phyloP scores from a whole-genome alignment of 1,140 invertebrate species.

The Pteromalus puparum region DNA sequence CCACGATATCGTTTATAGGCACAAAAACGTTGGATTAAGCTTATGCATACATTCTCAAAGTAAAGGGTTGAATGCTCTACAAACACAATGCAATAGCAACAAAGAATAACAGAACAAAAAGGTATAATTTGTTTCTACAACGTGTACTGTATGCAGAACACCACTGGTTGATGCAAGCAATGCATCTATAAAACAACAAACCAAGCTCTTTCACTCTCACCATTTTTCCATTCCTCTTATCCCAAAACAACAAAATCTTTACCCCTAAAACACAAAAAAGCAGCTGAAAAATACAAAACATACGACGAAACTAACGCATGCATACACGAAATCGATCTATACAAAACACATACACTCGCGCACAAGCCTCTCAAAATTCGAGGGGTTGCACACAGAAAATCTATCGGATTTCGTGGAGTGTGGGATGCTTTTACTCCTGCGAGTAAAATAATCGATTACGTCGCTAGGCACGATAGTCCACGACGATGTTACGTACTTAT shows the following conservation, averaged over 20 bases:
- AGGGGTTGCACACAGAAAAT: not conserved
- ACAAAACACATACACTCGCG: not conserved
- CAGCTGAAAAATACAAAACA: not conserved
- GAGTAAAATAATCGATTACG: constrained; percentile 28
- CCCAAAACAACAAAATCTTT: not conserved
- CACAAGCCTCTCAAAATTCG: constrained; percentile 11
- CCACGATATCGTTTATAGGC: no score
- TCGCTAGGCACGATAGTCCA: not conserved
- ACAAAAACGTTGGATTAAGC: no score
- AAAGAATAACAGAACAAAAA: not conserved
- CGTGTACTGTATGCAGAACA: no score
- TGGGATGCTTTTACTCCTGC: constrained; percentile 4
- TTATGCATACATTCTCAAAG: no score
- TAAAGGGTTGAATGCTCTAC: no score
- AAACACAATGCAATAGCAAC: not conserved
- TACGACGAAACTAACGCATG: constrained; percentile 1
- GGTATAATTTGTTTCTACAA: no score
- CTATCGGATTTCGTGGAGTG: constrained; percentile 11
- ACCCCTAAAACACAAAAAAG: not conserved
- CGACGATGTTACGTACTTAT: not conserved
- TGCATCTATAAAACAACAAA: constrained; percentile 16
- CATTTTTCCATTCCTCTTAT: not conserved
- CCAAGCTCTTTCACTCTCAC: no score
- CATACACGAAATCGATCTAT: not conserved
- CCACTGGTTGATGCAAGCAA: constrained; percentile 40